Percentiles rank a stretch among this genome's conserved stretches.
These are phyloP conservation scores for Eufriesea mexicana DNA, from an alignment of 1,140 invertebrate species.

Conservation along the genomic window DNA sequence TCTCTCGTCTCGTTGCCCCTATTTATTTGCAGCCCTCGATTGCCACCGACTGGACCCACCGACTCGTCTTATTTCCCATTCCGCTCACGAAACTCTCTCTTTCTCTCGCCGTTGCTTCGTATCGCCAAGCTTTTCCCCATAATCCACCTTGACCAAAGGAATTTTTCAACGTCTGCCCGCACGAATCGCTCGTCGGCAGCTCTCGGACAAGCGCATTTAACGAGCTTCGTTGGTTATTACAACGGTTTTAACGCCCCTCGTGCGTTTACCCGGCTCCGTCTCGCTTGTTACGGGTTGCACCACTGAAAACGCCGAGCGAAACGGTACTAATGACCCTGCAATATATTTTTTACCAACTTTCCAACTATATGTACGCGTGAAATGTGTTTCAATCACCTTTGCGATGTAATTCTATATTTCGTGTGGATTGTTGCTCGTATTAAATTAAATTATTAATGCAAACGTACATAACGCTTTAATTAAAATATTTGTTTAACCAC, in stretches of 20 bases:
- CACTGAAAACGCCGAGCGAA: neutral
- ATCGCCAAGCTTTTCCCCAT: neutral
- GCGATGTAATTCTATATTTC: neutral
- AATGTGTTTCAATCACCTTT: too few relatives aligned
- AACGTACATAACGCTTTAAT: too few relatives aligned
- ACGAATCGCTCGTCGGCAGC: neutral
- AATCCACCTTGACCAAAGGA: neutral
- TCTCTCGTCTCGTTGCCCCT: neutral
- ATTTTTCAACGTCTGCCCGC: neutral
- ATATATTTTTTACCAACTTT: neutral
- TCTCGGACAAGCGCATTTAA: slow-evolving; percentile 6
- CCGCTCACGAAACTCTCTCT: slow-evolving; percentile 14
- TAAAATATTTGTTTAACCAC: too few relatives aligned
- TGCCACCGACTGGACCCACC: slow-evolving; percentile 5
- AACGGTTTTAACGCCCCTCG: too few relatives aligned
- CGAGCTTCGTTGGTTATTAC: neutral
- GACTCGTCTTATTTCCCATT: slow-evolving; percentile 21
- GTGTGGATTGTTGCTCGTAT: neutral
- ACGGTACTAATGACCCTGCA: too few relatives aligned
- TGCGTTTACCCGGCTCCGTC: neutral
- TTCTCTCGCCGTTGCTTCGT: neutral
- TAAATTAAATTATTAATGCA: too few relatives aligned
- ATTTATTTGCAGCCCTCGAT: slow-evolving; percentile 42
- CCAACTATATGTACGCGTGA: too few relatives aligned
- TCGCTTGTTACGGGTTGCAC: neutral